A percentile compares a stretch with the other conserved stretches of the same genome.
These are phyloP conservation scores for Chaetodon trifascialis DNA, from an alignment of 2,113 vertebrate species.

Conservation along the genomic window DNA sequence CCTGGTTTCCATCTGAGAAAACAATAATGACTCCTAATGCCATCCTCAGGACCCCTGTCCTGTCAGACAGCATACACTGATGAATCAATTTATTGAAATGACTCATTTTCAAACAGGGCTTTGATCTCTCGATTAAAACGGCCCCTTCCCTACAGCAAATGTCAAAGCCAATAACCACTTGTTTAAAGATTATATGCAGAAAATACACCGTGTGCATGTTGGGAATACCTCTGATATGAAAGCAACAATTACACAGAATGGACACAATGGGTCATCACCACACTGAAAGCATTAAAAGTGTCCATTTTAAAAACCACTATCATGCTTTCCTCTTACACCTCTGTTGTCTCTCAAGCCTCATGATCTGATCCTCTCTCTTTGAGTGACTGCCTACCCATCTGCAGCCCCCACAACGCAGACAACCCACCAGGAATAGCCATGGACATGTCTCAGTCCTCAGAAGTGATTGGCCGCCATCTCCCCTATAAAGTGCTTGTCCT, in stretches of 20 bases:
- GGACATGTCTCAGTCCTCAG: constrained; percentile 62
- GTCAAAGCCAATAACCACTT: constrained; percentile 48
- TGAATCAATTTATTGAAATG: constrained; percentile 64
- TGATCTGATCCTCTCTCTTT: neutral
- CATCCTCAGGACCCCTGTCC: constrained; percentile 41
- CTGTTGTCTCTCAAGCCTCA: constrained; percentile 19
- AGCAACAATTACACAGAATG: constrained; percentile 33
- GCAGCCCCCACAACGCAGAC: constrained; percentile 38
- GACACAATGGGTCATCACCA: constrained; percentile 53
- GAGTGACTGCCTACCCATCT: constrained; percentile 61
- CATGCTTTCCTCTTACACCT: constrained; percentile 58
- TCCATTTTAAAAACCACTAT: constrained; percentile 33
- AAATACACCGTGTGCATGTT: constrained; percentile 4
- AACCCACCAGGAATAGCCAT: constrained; percentile 42
- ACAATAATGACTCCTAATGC: constrained; percentile 61
- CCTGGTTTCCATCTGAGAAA: constrained; percentile 74
- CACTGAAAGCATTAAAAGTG: constrained; percentile 61
- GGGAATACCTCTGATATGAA: constrained; percentile 44
- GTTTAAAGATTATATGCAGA: constrained; percentile 45
- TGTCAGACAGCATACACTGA: constrained; percentile 49
- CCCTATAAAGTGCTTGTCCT: constrained; percentile 57
- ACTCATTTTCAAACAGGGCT: constrained; percentile 42
- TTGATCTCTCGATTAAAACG: constrained; percentile 48
- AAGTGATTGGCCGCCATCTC: constrained; percentile 54
- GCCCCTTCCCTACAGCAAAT: constrained; percentile 35